Base-by-base conservation (phyloP, 2,797 vertebrate species). In the Gymnodraco acuticeps region DNA sequence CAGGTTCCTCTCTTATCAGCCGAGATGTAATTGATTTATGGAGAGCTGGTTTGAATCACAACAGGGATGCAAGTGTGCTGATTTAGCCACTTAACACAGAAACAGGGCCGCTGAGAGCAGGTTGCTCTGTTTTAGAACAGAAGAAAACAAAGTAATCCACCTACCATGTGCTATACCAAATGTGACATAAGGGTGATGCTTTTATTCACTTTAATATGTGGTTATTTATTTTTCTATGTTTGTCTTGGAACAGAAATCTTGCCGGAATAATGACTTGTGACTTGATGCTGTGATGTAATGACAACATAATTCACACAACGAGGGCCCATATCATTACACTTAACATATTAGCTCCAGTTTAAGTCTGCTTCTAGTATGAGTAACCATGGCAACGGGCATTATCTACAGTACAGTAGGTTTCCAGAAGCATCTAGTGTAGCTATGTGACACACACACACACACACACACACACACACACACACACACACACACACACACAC, bases 11-110 rank as follows among this genome's bases (percentile, higher is more conserved):
- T 87, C 88, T 92, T 92, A 92, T 93, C 85, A 83, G 70, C 82
- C 63, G 77, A 84, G 90, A 88, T 88, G 77, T 93, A 94, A 95
- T 92, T 93, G 90, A 92, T 92, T 93, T 92, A 90, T 81, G 77
- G 64, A 75, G 88, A 62, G 75, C 91, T 91, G 88, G 82, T 84
- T 88, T 92, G 87, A 88, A 90, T 88, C 84, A 86, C 81, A 80
- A 81, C 80, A 70, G 83, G 81, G 83, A 84, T 82, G 78, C 61
- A 80, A 89, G 82, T 80, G 88, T 54, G 69, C 81, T 78, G 81
- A 90, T 88, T 92, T 86, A 90, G 73, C 83, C 88, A 89, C 89
- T 89, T 91, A 87, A 85, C 80, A 74, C 58, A 69, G 81, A 87
- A 84, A 85, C 87, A 88, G 84, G 81, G 80, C 76, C 63, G 27